A percentile compares a stretch with the other conserved stretches of the same genome.
phyloP scores from a whole-genome alignment of 2,113 vertebrate species.

The Paratilapia polleni region DNA sequence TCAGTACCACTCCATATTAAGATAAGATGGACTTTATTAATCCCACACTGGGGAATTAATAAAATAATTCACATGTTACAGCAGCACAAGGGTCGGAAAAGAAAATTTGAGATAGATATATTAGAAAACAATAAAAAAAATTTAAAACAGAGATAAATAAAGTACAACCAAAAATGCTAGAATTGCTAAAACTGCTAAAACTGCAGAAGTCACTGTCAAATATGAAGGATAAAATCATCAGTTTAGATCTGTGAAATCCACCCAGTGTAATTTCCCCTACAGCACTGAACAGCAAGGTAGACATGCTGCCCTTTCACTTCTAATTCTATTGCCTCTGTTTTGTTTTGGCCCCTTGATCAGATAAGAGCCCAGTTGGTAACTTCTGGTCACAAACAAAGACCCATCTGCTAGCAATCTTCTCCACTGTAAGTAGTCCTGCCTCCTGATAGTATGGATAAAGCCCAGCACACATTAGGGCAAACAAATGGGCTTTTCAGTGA shows the following conservation, averaged over 20 bases:
- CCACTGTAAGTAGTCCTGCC: constrained; percentile 37
- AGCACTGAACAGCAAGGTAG: neutral
- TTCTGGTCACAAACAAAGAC: constrained; percentile 66
- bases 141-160: too few relatives aligned
- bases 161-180: too few relatives aligned
- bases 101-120: too few relatives aligned
- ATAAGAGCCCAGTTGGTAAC: constrained; percentile 67
- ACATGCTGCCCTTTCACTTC: constrained; percentile 9
- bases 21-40: too few relatives aligned
- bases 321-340: constrained; percentile 18
- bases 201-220: too few relatives aligned
- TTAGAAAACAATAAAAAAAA: too few relatives aligned
- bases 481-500: constrained; percentile 48
- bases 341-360: constrained; percentile 47
- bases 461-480: constrained; percentile 49
- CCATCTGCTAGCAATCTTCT: constrained; percentile 68
- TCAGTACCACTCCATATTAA: too few relatives aligned
- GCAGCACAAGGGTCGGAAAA: too few relatives aligned
- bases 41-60: too few relatives aligned
- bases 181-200: too few relatives aligned
- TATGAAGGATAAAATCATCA: neutral
- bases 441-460: constrained; percentile 39
- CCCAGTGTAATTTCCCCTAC: neutral
- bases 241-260: neutral
- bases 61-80: too few relatives aligned